These are phyloP conservation scores for Spodoptera picta DNA, from an alignment of 2,888 invertebrate genomes.

Conservation along the genomic window DNA sequence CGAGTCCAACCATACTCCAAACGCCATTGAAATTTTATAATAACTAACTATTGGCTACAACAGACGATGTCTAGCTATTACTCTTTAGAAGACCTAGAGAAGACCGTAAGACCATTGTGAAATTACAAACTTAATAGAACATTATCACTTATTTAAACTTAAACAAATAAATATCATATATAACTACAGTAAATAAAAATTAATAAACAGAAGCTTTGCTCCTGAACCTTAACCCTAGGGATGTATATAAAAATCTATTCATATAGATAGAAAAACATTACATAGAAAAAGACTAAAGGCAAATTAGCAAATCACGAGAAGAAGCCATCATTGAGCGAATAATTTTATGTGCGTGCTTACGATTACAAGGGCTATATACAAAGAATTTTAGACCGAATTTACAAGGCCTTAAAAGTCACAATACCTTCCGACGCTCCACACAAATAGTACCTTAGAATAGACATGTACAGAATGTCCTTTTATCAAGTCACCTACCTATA, in stretches of 20 bases:
- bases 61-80: slow-evolving; percentile 29
- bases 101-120: slow-evolving; percentile 30
- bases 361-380: slow-evolving; percentile 65
- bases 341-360: slow-evolving; percentile 80
- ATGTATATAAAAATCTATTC: slow-evolving; percentile 77
- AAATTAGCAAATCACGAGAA: slow-evolving; percentile 85
- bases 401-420: slow-evolving; percentile 64
- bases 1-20: slow-evolving; percentile 12
- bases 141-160: slow-evolving; percentile 30
- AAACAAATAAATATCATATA: slow-evolving; percentile 45
- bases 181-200: slow-evolving; percentile 65
- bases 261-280: slow-evolving; percentile 71
- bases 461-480: slow-evolving; percentile 9
- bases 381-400: slow-evolving; percentile 67
- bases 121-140: slow-evolving; percentile 19
- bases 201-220: slow-evolving; percentile 80
- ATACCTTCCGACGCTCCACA: slow-evolving; percentile 22
- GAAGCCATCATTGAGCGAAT: slow-evolving; percentile 80
- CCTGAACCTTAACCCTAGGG: slow-evolving; percentile 63
- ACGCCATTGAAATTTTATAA: slow-evolving; percentile 34
- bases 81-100: slow-evolving; percentile 21
- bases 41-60: slow-evolving; percentile 46
- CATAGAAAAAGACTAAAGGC: slow-evolving; percentile 81
- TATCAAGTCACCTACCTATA: no score
- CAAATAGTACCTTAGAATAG: slow-evolving; percentile 22